phyloP scores from a whole-genome alignment of 1,140 invertebrate genomes.

The Pseudomyrmex concolor region DNA sequence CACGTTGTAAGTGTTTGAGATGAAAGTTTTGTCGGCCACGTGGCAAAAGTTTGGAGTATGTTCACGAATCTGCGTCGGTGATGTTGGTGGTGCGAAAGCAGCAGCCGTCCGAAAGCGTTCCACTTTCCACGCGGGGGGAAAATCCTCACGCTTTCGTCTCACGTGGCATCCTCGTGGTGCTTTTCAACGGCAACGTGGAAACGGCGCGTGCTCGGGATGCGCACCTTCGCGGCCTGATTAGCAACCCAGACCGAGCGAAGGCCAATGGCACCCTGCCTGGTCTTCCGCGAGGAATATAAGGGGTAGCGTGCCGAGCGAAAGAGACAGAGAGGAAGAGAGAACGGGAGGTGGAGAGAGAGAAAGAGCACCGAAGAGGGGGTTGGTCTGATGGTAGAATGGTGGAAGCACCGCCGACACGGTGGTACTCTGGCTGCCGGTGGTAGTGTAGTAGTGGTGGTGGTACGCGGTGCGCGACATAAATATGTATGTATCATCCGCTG shows the following conservation, averaged over 20 bases:
- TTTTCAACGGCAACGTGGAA: slow-evolving; percentile 73
- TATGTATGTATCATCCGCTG: slow-evolving; percentile 85
- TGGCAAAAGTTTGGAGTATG: slow-evolving; percentile 62
- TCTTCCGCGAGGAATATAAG: slow-evolving; percentile 57
- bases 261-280: slow-evolving; percentile 74
- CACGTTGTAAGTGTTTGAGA: background rate
- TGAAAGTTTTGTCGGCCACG: slow-evolving; percentile 17
- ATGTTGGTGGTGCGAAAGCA: slow-evolving; percentile 41
- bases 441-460: slow-evolving; percentile 67
- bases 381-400: slow-evolving; percentile 59
- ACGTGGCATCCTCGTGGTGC: slow-evolving; percentile 75
- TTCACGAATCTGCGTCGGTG: slow-evolving; percentile 17
- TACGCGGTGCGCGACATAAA: slow-evolving; percentile 84
- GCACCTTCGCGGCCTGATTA: slow-evolving; percentile 79
- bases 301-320: slow-evolving; percentile 56
- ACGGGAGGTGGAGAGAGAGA: slow-evolving; percentile 18
- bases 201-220: slow-evolving; percentile 79
- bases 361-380: slow-evolving; percentile 47
- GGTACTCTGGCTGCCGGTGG: slow-evolving; percentile 55
- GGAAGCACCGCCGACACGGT: slow-evolving; percentile 52
- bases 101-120: slow-evolving; percentile 73
- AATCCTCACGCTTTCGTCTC: slow-evolving; percentile 76
- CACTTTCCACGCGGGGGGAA: slow-evolving; percentile 83
- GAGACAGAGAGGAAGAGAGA: slow-evolving; percentile 53
- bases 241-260: slow-evolving; percentile 77